Evolutionary conservation across 1,140 invertebrate genomes (phyloP).

Genomic region (Philopotamus ludificatus): DNA sequence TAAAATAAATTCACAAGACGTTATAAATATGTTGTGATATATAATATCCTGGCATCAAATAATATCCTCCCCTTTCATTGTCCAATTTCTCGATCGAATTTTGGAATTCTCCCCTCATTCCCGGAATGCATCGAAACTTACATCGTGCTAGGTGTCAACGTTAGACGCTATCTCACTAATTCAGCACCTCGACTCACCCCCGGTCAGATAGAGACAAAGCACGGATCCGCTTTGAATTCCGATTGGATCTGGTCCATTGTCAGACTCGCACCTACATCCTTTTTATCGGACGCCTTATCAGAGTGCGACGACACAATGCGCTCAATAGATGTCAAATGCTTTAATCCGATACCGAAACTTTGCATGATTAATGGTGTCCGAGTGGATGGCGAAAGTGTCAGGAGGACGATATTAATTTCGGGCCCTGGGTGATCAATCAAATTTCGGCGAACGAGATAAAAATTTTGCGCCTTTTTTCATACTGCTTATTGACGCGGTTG

Average conservation of each 20-base stretch:
- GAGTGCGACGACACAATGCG: conserved; percentile 4
- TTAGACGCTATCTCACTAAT: conserved; percentile 33
- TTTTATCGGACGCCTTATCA: conserved; percentile 19
- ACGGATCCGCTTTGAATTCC: conserved; percentile 27
- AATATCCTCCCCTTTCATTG: too few species aligned
- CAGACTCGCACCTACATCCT: conserved; percentile 2
- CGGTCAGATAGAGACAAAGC: conserved; percentile 25
- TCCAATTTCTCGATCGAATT: too few species aligned
- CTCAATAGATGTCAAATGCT: background rate
- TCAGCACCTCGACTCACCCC: conserved; percentile 28
- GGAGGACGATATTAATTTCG: conserved; percentile 5
- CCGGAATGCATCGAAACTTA: too few species aligned
- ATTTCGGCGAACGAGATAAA: too few species aligned
- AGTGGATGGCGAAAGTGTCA: background rate
- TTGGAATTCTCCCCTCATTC: too few species aligned
- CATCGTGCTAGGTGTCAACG: conserved; percentile 8
- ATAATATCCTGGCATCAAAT: too few species aligned
- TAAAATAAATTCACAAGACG: too few species aligned
- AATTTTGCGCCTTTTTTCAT: too few species aligned
- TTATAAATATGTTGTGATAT: too few species aligned
- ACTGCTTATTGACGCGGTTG: too few species aligned
- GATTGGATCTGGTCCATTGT: conserved; percentile 23
- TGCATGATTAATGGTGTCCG: conserved; percentile 12
- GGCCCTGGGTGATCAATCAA: conserved; percentile 2
- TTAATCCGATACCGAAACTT: conserved; percentile 15